phyloP scores from a whole-genome alignment of 1,140 invertebrate species.

The Diachasmimorpha longicaudata region DNA sequence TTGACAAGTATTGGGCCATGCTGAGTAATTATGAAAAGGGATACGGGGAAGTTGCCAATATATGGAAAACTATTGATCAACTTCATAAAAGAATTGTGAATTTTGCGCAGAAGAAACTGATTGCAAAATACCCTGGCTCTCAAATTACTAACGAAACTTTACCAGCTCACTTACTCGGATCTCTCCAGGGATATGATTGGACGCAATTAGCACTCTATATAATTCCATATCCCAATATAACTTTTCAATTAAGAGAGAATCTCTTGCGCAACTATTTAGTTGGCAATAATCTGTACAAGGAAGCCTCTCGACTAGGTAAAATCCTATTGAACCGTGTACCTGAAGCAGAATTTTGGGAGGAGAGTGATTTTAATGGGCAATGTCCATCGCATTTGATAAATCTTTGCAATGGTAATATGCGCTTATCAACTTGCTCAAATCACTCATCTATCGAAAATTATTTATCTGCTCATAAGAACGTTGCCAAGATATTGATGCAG shows the following conservation, averaged over 20 bases:
- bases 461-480: constrained; percentile 66
- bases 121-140: constrained; percentile 48
- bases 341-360: constrained; percentile 61
- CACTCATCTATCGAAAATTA: constrained; percentile 64
- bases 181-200: constrained; percentile 68
- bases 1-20: constrained; percentile 68
- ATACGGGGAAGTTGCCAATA: constrained; percentile 57
- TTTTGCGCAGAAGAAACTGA: constrained; percentile 57
- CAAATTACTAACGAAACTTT: constrained; percentile 49
- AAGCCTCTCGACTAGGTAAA: constrained; percentile 60
- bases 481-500: constrained; percentile 62
- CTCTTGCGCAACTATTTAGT: constrained; percentile 65
- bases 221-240: constrained; percentile 64
- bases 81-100: constrained; percentile 66
- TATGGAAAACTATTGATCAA: constrained; percentile 64
- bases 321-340: constrained; percentile 59
- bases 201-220: constrained; percentile 64
- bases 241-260: constrained; percentile 66
- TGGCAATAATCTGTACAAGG: constrained; percentile 60
- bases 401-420: constrained; percentile 62
- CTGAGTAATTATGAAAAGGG: constrained; percentile 63
- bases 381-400: constrained; percentile 63
- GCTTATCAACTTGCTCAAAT: constrained; percentile 63
- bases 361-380: constrained; percentile 63
- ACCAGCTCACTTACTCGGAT: constrained; percentile 66